Evolutionary conservation across 2,797 vertebrate genomes (phyloP).

Genomic region (Hydrophis major): DNA sequence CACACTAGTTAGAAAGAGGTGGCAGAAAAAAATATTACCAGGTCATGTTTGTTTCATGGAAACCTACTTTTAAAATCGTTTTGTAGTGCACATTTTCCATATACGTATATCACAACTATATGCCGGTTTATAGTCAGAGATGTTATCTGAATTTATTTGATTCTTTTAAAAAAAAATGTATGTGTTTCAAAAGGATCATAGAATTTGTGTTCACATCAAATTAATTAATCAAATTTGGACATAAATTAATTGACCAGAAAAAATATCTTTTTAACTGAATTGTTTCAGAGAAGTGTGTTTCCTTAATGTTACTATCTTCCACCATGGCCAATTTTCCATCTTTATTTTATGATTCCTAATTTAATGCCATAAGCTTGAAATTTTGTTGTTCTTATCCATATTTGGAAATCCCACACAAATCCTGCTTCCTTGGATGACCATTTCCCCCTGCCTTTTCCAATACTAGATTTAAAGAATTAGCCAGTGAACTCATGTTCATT

Average conservation of each 20-base stretch:
- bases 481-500: not conserved
- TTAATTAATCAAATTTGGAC: not conserved
- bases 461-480: not conserved
- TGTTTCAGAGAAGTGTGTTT: conserved; percentile 2
- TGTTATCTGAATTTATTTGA: not conserved
- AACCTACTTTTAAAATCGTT: not conserved
- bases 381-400: not conserved
- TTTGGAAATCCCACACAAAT: not conserved
- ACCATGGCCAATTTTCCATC: not conserved
- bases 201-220: not conserved
- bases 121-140: not conserved
- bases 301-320: not conserved
- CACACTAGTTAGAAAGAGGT: not conserved
- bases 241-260: not conserved
- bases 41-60: not conserved
- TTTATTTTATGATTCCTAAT: not conserved
- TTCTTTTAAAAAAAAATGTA: not conserved
- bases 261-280: not conserved
- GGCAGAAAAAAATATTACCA: not conserved
- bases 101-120: not conserved
- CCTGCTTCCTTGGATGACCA: not conserved
- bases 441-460: not conserved
- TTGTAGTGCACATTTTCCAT: not conserved
- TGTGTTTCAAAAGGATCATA: not conserved
- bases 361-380: not conserved